Conservation (phyloP, 2,888 invertebrate species). For the Tiliacea citrago region DNA sequence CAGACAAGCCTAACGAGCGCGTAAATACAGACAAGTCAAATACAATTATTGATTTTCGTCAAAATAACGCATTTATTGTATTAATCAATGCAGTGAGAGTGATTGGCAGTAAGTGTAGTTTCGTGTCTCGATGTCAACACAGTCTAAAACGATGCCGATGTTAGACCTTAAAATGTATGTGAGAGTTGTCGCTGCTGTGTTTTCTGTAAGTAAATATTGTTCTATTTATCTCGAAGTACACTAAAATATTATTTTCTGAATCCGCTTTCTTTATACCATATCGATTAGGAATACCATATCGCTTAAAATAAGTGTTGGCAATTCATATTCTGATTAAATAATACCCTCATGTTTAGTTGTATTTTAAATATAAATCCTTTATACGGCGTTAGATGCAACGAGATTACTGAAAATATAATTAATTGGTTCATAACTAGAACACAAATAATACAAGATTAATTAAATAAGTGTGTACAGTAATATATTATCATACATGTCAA, state of each 20-base stretch:
- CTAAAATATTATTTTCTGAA: background rate
- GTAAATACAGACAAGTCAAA: conserved; percentile 70
- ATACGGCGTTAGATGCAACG: background rate
- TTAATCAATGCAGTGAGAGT: conserved; percentile 48
- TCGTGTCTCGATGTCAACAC: conserved; percentile 79
- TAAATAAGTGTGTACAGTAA: conserved; percentile 4
- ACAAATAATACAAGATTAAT: conserved; percentile 11
- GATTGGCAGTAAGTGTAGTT: conserved; percentile 30
- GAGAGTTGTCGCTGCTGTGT: conserved; percentile 84
- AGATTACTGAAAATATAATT: conserved; percentile 16
- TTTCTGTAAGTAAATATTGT: conserved; percentile 81
- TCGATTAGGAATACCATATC: background rate
- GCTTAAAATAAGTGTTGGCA: background rate
- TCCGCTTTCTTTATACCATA: background rate
- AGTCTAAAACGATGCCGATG: conserved; percentile 83
- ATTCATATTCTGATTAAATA: conserved; percentile 12
- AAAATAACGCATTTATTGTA: conserved; percentile 34
- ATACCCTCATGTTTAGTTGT: conserved; percentile 52
- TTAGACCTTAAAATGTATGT: conserved; percentile 85
- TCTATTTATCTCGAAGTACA: conserved; percentile 17
- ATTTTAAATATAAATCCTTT: conserved; percentile 14
- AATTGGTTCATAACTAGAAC: conserved; percentile 14
- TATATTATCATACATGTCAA: conserved; percentile 1
- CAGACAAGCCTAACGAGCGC: conserved; percentile 64
- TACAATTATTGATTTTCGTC: conserved; percentile 67